These are phyloP conservation scores for Camponotus floridanus DNA, from an alignment of 1,140 invertebrate genomes.

Conservation along the genomic window DNA sequence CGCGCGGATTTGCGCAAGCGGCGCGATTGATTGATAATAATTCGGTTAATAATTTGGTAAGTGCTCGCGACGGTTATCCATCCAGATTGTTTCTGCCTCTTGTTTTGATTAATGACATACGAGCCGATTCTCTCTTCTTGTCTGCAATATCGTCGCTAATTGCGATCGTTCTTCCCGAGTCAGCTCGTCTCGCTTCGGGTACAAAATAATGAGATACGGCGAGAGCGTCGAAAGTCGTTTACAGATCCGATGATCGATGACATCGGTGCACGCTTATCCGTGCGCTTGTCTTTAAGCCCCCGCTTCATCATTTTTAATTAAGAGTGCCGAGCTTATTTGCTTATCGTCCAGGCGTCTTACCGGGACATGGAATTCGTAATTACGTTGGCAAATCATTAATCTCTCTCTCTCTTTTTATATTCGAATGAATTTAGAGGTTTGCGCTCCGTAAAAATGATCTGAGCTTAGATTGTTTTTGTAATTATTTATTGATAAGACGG, in stretches of 20 bases:
- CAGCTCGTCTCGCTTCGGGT: conserved; percentile 30
- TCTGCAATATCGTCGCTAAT: conserved; percentile 62
- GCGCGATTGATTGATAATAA: conserved; percentile 34
- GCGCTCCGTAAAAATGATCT: neutral
- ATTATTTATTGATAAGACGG: neutral
- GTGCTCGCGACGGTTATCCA: conserved; percentile 18
- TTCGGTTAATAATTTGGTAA: conserved; percentile 56
- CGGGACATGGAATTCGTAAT: conserved; percentile 52
- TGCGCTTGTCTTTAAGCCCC: conserved; percentile 50
- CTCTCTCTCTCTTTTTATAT: neutral
- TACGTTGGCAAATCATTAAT: conserved; percentile 55
- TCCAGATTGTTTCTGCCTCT: conserved; percentile 61
- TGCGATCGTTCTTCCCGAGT: conserved; percentile 48
- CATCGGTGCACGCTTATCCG: conserved; percentile 63
- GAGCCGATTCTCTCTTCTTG: conserved; percentile 6
- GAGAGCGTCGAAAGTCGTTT: conserved; percentile 59
- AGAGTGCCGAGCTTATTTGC: conserved; percentile 68
- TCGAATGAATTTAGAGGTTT: neutral
- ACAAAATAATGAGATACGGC: conserved; percentile 67
- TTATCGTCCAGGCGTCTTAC: conserved; percentile 61
- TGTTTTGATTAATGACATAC: conserved; percentile 69
- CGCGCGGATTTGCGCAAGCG: neutral
- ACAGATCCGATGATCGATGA: conserved; percentile 68
- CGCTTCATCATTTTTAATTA: conserved; percentile 75
- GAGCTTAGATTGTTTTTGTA: neutral